Evolutionary conservation across 2,113 vertebrate species (phyloP), one percentile per base, ranked within the genome.

Genomic region (Gadus chalcogrammus): DNA sequence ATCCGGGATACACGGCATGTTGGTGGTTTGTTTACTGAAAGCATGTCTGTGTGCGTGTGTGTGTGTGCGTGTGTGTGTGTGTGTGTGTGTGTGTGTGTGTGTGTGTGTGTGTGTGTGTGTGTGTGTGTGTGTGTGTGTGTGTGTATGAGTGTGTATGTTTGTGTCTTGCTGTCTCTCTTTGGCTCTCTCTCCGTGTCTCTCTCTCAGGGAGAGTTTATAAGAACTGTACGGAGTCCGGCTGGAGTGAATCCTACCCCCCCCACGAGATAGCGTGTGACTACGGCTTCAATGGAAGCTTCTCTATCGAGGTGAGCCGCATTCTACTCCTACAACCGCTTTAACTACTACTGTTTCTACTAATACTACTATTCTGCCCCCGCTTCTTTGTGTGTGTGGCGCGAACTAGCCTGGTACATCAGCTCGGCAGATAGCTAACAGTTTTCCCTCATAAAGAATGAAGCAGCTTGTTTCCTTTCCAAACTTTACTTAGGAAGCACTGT

Each of bases 211-310:
- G 88, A 73, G 82, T 95, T 48, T 92, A 90, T 76, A 90, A 92
- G 73, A 95, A 94, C 80, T 95, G 94, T 72, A 94, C 94, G 0
- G 84, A 69, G 0, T 68, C 82, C 0, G 94, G 94, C 68, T 95
- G 94, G 94, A 93, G 93, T 12, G 89, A 92, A 1, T 70, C 85
- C 0, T 94, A 92, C 68, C 93, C 93, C 0, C 90, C 87, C 64
- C 90, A 91, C 0, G 90, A 91, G 66, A 76, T 92, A 0, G 94
- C 94, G 73, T 95, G 94, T 67, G 92, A 92, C 42, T 82, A 92
- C 66, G 89, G 90, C 0, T 66, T 91, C 78, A 93, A 92, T 0
- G 87, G 90, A 63, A 90, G 89, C 0, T 75, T 85, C 27, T 85
- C 86, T 0, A 81, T 85, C 0, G 90, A 91, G 28, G 83, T 83